phyloP scores from a whole-genome alignment of 1,140 invertebrate genomes.

The Saccostrea glomerata region DNA sequence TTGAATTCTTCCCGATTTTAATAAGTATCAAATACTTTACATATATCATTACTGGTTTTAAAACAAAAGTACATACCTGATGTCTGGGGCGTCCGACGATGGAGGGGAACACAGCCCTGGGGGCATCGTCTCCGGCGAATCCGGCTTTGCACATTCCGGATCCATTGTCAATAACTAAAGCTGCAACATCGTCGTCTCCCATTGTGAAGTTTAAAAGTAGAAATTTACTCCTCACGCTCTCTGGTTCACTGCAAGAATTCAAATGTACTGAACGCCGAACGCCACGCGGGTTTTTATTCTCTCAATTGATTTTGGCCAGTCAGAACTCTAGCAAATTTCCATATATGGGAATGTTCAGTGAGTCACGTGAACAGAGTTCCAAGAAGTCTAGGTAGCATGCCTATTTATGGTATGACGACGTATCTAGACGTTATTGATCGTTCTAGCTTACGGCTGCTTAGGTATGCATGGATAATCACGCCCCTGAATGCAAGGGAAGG shows the following conservation, averaged over 20 bases:
- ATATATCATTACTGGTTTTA: background rate
- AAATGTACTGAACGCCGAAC: conserved; percentile 1
- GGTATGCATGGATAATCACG: conserved; percentile 28
- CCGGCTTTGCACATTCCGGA: conserved; percentile 95
- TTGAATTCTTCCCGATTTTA: too few species aligned
- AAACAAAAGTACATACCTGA: conserved; percentile 64
- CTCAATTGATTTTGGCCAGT: background rate
- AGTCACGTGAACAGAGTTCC: conserved; percentile 16
- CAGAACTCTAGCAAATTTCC: background rate
- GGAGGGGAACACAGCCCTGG: conserved; percentile 92
- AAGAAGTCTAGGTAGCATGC: conserved; percentile 35
- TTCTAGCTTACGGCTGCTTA: background rate
- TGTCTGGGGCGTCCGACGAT: conserved; percentile 91
- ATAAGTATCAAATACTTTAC: too few species aligned
- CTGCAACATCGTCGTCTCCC: conserved; percentile 93
- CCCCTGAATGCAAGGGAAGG: background rate
- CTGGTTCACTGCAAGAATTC: background rate
- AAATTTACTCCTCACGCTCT: conserved; percentile 56
- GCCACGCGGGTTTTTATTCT: conserved; percentile 27
- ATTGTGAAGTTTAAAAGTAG: conserved; percentile 79
- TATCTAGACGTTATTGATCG: conserved; percentile 6
- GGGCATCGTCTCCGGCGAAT: conserved; percentile 93
- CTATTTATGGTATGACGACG: conserved; percentile 32
- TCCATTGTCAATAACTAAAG: conserved; percentile 93
- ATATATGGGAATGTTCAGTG: conserved; percentile 9